Evolutionary conservation across 2,113 vertebrate genomes (phyloP), one percentile per base, ranked within the genome.

Genomic region (Phocoena sinus): DNA sequence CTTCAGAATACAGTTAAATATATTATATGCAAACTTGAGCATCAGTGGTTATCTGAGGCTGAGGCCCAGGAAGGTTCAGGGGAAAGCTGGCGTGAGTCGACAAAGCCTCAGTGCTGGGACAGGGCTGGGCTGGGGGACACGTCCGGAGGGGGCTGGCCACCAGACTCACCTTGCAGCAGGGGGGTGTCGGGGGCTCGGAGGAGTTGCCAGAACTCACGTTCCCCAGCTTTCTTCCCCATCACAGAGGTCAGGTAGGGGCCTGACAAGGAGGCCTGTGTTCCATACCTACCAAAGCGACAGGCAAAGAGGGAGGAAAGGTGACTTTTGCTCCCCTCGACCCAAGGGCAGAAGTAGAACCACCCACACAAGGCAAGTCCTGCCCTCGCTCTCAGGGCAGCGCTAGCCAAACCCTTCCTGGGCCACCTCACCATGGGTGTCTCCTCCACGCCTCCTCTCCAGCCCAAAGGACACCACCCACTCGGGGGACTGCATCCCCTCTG

Each of bases 121-220:
- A 10, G 56, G 86, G 13, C 23, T 31, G 25, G 25, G n/a, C 20
- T 11, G 6, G 23, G 50, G 76, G 11, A n/a, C 44, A 41, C 3
- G 0, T 38, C n/a, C 14, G 8, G 58, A 80, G 50, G 25, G 28
- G 8, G 25, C 36, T 10, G 25, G 62, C 47, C 71, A 6, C n/a
- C 1, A 38, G 44, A 92, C 99, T 99, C 92, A 99, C 99, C 99
- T 98, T 99, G 87, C 96, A 62, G 98, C 96, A 99, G 98, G 1
- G 98, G 97, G 1, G 63, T 98, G 84, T 97, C 93, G 7, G 99
- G 98, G 2, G 97, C 98, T 0, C 73, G 98, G 31, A 99, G 96
- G 23, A 99, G 96, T 88, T 99, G 99, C 99, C 99, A 99, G 96
- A 99, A 99, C 90, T 98, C 98, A 41, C 97, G 98, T 50, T 99